A percentile compares a stretch with the other conserved stretches of the same genome.
Conservation (phyloP, 92 coral and sea anemone genomes). For the Porites lobata region DNA sequence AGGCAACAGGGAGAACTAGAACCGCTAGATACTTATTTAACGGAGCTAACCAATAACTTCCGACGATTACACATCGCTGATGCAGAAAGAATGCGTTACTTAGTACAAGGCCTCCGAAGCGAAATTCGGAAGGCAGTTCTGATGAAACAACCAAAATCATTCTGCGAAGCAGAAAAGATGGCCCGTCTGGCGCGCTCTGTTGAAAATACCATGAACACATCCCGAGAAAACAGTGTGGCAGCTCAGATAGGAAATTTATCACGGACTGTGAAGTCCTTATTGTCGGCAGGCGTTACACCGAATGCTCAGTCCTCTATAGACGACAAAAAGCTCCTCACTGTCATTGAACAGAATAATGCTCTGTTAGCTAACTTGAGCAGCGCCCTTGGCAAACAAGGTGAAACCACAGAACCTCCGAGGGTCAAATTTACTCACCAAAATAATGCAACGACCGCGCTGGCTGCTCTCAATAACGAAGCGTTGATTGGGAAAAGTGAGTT, state of each 20-base stretch:
- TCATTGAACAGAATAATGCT: neutral
- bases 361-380: neutral
- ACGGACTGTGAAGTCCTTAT: neutral
- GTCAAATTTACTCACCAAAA: too few relatives aligned
- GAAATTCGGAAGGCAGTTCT: conserved; percentile 17
- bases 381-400: too few relatives aligned
- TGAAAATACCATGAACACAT: neutral
- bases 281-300: neutral
- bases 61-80: conserved; percentile 24
- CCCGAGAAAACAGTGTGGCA: neutral
- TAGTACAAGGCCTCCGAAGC: conserved; percentile 32
- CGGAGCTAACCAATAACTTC: conserved; percentile 18
- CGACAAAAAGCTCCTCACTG: neutral
- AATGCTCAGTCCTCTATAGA: neutral
- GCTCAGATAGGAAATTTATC: neutral
- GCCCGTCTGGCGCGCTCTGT: conserved; percentile 4
- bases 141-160: too few relatives aligned
- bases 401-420: too few relatives aligned
- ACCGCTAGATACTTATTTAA: conserved; percentile 39
- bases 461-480: too few relatives aligned
- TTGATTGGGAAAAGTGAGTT: too few relatives aligned
- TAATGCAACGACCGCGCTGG: too few relatives aligned
- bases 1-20: conserved; percentile 30
- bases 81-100: conserved; percentile 17
- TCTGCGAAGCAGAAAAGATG: too few relatives aligned